A percentile compares a stretch with the other conserved stretches of the same genome.
These are phyloP conservation scores for Plectrocnemia conspersa DNA, from an alignment of 1,140 invertebrate species.

Conservation along the genomic window DNA sequence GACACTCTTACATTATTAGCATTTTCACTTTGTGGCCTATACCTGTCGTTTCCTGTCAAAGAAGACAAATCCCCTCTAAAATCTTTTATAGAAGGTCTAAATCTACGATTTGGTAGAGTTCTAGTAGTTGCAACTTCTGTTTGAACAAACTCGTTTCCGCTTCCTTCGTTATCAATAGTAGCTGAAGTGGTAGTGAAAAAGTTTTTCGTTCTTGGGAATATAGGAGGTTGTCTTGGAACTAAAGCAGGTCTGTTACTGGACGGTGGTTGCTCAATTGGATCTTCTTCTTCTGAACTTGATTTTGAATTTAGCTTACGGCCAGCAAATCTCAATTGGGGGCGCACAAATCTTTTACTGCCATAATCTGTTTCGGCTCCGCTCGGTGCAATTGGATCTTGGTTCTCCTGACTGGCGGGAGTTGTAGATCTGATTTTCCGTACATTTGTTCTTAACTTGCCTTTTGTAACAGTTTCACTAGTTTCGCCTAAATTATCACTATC, in stretches of 20 bases:
- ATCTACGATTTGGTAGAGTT: constrained; percentile 26
- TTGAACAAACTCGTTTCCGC: constrained; percentile 26
- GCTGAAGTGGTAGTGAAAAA: not conserved
- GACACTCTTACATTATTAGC: not conserved
- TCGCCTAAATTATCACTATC: constrained; percentile 34
- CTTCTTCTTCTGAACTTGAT: constrained; percentile 14
- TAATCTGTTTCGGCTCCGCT: constrained; percentile 16
- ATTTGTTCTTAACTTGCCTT: constrained; percentile 11
- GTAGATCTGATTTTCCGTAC: constrained; percentile 47
- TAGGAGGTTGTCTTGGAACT: constrained; percentile 6
- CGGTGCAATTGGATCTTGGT: constrained; percentile 29
- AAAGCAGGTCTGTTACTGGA: not conserved
- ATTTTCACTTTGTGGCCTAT: constrained; percentile 20
- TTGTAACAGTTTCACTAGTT: constrained; percentile 34
- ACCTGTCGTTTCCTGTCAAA: constrained; percentile 41
- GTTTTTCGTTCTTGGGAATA: constrained; percentile 6
- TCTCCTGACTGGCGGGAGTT: constrained; percentile 47
- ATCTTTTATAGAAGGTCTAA: constrained; percentile 36
- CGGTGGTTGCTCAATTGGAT: constrained; percentile 10
- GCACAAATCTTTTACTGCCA: constrained; percentile 27
- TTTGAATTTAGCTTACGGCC: constrained; percentile 2
- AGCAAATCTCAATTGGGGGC: constrained; percentile 23
- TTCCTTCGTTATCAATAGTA: constrained; percentile 12
- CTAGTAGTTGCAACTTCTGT: constrained; percentile 25
- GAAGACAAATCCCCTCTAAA: constrained; percentile 43